These are phyloP conservation scores for Calliopum simillimum DNA, from an alignment of 2,888 invertebrate genomes.

Conservation along the genomic window DNA sequence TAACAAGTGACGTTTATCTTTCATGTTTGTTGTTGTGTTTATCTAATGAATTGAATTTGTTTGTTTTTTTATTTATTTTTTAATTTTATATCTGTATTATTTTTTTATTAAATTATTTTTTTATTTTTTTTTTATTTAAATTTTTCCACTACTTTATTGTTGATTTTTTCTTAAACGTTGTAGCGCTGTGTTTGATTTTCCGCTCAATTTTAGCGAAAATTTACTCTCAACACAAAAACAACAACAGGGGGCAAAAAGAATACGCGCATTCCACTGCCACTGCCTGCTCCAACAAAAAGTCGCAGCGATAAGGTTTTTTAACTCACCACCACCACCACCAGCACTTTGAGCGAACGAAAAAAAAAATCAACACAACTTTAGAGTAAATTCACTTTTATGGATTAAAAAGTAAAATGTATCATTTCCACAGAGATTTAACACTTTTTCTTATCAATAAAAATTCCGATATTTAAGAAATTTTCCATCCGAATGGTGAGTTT, in stretches of 20 bases:
- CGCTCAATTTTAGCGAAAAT: slow-evolving; percentile 8
- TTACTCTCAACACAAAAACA: background rate
- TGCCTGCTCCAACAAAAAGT: background rate
- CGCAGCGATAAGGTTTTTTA: slow-evolving; percentile 29
- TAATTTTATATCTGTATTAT: background rate
- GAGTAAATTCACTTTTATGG: background rate
- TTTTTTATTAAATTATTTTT: background rate
- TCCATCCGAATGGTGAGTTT: slow-evolving; percentile 12
- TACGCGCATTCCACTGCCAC: slow-evolving; percentile 15
- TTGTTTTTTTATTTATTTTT: background rate
- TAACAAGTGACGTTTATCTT: slow-evolving; percentile 13
- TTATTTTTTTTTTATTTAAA: background rate
- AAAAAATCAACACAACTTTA: background rate
- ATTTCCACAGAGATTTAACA: background rate
- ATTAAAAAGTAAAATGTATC: background rate
- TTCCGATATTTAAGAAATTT: background rate
- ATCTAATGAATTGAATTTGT: background rate
- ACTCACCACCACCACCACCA: slow-evolving; percentile 19
- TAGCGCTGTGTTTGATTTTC: slow-evolving; percentile 3
- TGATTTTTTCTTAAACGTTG: background rate
- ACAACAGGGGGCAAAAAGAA: slow-evolving; percentile 6
- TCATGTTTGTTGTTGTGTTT: slow-evolving; percentile 13
- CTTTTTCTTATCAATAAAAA: background rate
- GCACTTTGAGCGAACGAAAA: background rate
- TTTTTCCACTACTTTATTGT: background rate